Conservation (phyloP, 2,888 invertebrate genomes). For the Orthosia incerta region DNA sequence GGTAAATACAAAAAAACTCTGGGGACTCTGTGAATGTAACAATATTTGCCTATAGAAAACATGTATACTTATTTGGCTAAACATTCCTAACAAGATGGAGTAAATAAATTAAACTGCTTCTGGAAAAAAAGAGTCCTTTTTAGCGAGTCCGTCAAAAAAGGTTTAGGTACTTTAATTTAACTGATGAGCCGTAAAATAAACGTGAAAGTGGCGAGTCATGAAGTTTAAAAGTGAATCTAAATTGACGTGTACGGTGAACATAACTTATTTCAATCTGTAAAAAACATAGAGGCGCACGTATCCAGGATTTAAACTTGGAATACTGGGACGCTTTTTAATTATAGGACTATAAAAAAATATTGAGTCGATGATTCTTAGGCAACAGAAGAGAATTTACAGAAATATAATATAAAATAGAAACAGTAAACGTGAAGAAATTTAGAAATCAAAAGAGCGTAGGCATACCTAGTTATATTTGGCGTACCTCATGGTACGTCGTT, state of each 20-base stretch:
- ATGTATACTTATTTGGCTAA: no score
- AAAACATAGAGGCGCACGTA: no score
- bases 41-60: no score
- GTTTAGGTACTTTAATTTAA: slow-evolving; percentile 1
- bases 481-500: neutral
- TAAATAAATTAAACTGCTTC: neutral
- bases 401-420: no score
- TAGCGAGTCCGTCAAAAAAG: neutral
- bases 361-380: no score
- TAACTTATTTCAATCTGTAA: neutral
- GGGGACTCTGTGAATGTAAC: neutral
- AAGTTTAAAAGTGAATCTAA: neutral
- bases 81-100: neutral
- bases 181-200: slow-evolving; percentile 23
- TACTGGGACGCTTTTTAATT: no score
- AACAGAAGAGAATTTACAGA: no score
- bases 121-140: neutral
- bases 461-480: neutral
- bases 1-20: no score
- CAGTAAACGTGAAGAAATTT: no score
- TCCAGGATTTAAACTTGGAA: no score
- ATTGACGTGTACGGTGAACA: slow-evolving; percentile 12
- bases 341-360: no score
- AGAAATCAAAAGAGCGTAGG: no score
- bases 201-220: slow-evolving; percentile 29